phyloP scores from a whole-genome alignment of 2,797 vertebrate species.

The Chelmon rostratus region DNA sequence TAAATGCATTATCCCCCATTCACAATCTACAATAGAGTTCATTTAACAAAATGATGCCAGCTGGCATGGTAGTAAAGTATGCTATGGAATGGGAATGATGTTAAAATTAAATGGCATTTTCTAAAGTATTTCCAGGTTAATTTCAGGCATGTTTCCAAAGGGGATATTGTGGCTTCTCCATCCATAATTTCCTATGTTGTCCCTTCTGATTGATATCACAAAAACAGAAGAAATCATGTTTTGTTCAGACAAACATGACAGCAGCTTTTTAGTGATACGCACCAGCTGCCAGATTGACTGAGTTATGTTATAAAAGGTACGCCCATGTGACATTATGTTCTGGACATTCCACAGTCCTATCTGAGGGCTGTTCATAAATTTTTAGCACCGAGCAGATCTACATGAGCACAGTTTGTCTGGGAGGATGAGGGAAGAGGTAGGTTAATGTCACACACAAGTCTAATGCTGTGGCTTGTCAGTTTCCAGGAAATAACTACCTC shows the following conservation, averaged over 20 bases:
- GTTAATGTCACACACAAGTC: conserved; percentile 47
- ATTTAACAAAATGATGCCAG: neutral
- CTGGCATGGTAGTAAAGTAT: neutral
- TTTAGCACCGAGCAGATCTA: conserved; percentile 35
- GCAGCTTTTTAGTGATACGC: conserved; percentile 20
- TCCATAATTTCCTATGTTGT: neutral
- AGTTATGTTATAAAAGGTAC: conserved; percentile 36
- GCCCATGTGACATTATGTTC: conserved; percentile 49
- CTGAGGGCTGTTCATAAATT: conserved; percentile 50
- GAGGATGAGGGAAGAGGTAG: conserved; percentile 34
- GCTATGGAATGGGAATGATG: neutral
- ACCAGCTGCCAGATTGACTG: conserved; percentile 25
- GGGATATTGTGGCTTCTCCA: neutral
- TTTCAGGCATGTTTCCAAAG: conserved; percentile 8
- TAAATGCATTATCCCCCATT: neutral
- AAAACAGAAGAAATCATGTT: conserved; percentile 22
- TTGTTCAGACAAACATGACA: conserved; percentile 11
- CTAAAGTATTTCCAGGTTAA: conserved; percentile 2
- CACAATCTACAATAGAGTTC: neutral
- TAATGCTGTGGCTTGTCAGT: conserved; percentile 35
- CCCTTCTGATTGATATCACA: conserved; percentile 25
- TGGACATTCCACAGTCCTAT: conserved; percentile 54
- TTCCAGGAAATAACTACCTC: conserved; percentile 54
- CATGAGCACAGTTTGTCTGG: conserved; percentile 44
- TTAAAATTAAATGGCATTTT: neutral